Conservation (phyloP, 2,888 invertebrate genomes). For the Anaspis maculata region DNA sequence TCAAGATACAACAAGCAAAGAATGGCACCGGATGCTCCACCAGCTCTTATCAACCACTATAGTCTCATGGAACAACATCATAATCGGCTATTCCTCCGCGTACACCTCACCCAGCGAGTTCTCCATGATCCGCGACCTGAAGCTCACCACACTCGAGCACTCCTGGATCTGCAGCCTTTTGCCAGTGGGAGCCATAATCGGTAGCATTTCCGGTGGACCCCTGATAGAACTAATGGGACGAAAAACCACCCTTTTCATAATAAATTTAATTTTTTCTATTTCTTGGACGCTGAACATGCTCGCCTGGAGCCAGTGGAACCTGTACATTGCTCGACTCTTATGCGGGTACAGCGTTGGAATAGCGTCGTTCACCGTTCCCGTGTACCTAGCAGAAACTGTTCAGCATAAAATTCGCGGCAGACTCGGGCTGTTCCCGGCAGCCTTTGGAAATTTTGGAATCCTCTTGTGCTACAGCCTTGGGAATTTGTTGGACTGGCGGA, state of each 20-base stretch:
- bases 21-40: constrained; percentile 1
- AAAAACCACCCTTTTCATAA: constrained; percentile 67
- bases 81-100: constrained; percentile 80
- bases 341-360: constrained; percentile 85
- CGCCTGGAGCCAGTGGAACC: constrained; percentile 60
- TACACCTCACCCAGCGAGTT: constrained; percentile 79
- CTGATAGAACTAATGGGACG: constrained; percentile 76
- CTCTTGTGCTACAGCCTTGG: constrained; percentile 73
- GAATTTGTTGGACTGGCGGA: constrained; percentile 69
- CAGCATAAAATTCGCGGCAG: constrained; percentile 87
- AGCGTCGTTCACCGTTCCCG: constrained; percentile 78
- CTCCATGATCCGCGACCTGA: constrained; percentile 57
- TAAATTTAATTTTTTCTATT: constrained; percentile 68
- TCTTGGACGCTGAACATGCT: constrained; percentile 78
- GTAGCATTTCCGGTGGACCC: constrained; percentile 76
- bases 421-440: constrained; percentile 78
- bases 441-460: constrained; percentile 79
- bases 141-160: constrained; percentile 56
- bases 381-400: constrained; percentile 88
- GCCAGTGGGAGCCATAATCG: constrained; percentile 76
- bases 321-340: constrained; percentile 71
- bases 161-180: constrained; percentile 85
- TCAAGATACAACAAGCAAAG: no score
- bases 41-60: constrained; percentile 77
- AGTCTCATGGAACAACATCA: constrained; percentile 79